Evolutionary conservation across 2,113 vertebrate species (phyloP), one percentile per base, ranked within the genome.

Genomic region (Sardina pilchardus): DNA sequence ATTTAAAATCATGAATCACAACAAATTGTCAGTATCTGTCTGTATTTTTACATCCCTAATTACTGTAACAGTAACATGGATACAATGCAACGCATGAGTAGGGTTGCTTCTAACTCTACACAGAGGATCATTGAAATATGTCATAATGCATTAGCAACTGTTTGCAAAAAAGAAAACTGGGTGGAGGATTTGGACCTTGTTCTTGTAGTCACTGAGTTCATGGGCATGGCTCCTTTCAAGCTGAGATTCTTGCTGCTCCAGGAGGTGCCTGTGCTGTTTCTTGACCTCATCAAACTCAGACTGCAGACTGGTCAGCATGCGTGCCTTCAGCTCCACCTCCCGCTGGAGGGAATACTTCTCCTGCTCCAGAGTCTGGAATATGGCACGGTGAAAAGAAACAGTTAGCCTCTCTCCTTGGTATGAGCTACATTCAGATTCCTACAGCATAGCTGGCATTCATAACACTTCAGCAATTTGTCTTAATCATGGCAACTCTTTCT

Each of bases 261-360:
- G 91, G 0, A 96, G 94, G 82, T 89, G 56, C 78, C 88, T 96
- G 81, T 98, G 97, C 84, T 97, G 97, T 0, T 93, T 97, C 90
- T 96, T 99, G 85, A 96, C 63, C 81, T 93, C 91, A 10, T 99
- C 97, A n/a, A 94, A 96, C 88, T 99, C 98, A 24, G 94, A 96
- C 86, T 92, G 94, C 88, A 99, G 86, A 3, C 97, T 99, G 82
- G 97, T 96, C 85, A 99, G 85, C 94, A 99, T 97, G 17, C 95
- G 95, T 83, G 82, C 94, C 93, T 99, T 99, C 12, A 99, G 93
- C 80, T 96, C 96, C 67, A 97, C 94, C 88, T 99, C 97, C 91
- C 94, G 96, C 87, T 97, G 96, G 78, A 99, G 92, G 16, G 97
- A 95, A 53, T 97, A 99, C 87, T 98, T 99, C 59, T 98, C 96